Percentiles rank a stretch among this genome's conserved stretches.
Conservation (phyloP, 2,888 invertebrate genomes). For the Pristionchus maxplancki region DNA sequence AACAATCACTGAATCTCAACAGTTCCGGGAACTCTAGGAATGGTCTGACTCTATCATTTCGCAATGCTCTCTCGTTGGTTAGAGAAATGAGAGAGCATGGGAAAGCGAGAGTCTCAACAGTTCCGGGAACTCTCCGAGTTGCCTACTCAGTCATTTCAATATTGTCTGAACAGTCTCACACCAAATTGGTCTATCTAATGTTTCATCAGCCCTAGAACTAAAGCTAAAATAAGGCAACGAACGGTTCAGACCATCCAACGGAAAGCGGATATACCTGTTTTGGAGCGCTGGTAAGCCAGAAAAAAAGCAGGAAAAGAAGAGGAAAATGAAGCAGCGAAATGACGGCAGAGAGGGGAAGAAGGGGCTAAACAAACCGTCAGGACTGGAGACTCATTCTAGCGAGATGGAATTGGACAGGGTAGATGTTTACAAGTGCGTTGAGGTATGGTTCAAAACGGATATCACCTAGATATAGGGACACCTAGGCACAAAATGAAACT, state of each 20-base stretch:
- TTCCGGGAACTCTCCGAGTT: no score
- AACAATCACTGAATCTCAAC: neutral
- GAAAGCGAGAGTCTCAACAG: neutral
- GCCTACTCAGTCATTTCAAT: no score
- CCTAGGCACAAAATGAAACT: no score
- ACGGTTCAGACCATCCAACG: neutral
- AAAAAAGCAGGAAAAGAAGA: neutral
- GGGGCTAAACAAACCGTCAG: neutral
- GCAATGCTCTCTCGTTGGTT: neutral
- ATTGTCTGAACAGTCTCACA: no score
- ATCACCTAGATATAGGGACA: no score
- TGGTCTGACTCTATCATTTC: neutral
- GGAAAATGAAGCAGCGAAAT: neutral
- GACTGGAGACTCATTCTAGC: neutral
- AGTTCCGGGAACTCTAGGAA: neutral
- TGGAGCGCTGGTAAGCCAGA: neutral
- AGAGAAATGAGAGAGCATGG: neutral
- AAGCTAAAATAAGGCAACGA: no score
- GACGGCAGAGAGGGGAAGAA: neutral
- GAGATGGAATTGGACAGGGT: no score
- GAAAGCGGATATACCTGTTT: slow-evolving; percentile 4
- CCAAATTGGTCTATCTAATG: no score
- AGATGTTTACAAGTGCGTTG: no score
- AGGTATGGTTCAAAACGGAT: no score
- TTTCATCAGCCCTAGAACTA: no score